A percentile compares a stretch with the other conserved stretches of the same genome.
Evolutionary conservation across 2,113 vertebrate species (phyloP).

Genomic region (Syrrhaptes paradoxus): DNA sequence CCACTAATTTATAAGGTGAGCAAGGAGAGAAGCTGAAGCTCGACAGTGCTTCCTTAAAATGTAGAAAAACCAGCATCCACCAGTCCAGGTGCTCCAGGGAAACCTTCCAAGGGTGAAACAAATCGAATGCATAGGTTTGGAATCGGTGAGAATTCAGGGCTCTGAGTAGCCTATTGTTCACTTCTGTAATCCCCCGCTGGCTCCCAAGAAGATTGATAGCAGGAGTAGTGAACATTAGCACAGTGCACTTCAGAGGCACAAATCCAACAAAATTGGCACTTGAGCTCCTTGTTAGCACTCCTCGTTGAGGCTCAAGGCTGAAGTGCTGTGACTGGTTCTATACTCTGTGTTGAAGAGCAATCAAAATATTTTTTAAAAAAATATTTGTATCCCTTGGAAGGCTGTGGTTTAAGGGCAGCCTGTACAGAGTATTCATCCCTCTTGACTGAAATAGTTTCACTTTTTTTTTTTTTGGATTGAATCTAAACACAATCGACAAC

Average conservation of each 20-base stretch:
- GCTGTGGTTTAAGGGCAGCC: constrained; percentile 15
- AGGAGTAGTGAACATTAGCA: constrained; percentile 20
- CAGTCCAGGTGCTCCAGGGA: neutral
- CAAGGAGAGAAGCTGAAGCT: neutral
- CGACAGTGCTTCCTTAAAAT: neutral
- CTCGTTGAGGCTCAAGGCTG: neutral
- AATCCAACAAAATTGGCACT: constrained; percentile 52
- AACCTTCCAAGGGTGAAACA: neutral
- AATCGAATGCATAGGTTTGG: neutral
- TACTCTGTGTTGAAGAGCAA: neutral
- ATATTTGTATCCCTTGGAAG: neutral
- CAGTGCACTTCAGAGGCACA: constrained; percentile 42
- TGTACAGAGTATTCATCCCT: neutral
- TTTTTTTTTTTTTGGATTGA: neutral
- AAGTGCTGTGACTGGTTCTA: constrained; percentile 17
- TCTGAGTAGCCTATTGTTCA: constrained; percentile 31
- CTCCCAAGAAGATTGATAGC: constrained; percentile 25
- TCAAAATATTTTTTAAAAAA: neutral
- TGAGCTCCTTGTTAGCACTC: constrained; percentile 32
- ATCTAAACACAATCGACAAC: constrained; percentile 14
- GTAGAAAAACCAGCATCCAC: neutral
- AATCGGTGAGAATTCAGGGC: neutral
- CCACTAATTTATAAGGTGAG: neutral
- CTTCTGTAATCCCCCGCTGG: constrained; percentile 29
- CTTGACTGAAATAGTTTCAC: constrained; percentile 23